These are phyloP conservation scores for Drosophila trapezifrons DNA, from an alignment of 1,140 invertebrate genomes.

Conservation along the genomic window DNA sequence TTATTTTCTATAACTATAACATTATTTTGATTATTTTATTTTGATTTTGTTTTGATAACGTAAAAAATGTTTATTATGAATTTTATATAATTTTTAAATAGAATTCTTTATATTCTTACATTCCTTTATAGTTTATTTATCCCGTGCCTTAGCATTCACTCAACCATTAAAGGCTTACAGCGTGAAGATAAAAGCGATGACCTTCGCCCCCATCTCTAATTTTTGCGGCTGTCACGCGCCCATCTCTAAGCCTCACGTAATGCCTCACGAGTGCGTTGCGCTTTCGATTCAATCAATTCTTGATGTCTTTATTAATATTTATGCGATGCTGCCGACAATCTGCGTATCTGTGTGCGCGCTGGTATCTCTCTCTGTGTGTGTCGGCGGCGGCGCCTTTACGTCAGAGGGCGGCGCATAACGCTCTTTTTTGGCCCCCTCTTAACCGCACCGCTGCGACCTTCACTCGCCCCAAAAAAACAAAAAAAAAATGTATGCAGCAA, in stretches of 20 bases:
- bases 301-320: constrained; percentile 80
- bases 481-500: constrained; percentile 64
- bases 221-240: constrained; percentile 2
- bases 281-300: constrained; percentile 73
- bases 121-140: not conserved
- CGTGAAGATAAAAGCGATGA: not conserved
- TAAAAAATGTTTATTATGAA: too few species aligned
- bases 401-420: constrained; percentile 45
- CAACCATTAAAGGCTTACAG: not conserved
- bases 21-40: too few species aligned
- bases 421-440: not conserved
- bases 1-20: too few species aligned
- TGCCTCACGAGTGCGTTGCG: constrained; percentile 39
- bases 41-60: too few species aligned
- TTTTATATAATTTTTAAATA: not conserved
- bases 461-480: constrained; percentile 20
- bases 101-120: not conserved
- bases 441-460: constrained; percentile 1
- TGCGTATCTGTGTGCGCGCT: constrained; percentile 28
- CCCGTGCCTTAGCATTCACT: too few species aligned
- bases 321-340: constrained; percentile 59
- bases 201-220: constrained; percentile 14
- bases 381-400: constrained; percentile 19
- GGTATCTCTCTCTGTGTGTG: constrained; percentile 5
- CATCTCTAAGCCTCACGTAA: constrained; percentile 21